phyloP scores from a whole-genome alignment of 1,140 invertebrate genomes.

The Trichonephila clavipes region DNA sequence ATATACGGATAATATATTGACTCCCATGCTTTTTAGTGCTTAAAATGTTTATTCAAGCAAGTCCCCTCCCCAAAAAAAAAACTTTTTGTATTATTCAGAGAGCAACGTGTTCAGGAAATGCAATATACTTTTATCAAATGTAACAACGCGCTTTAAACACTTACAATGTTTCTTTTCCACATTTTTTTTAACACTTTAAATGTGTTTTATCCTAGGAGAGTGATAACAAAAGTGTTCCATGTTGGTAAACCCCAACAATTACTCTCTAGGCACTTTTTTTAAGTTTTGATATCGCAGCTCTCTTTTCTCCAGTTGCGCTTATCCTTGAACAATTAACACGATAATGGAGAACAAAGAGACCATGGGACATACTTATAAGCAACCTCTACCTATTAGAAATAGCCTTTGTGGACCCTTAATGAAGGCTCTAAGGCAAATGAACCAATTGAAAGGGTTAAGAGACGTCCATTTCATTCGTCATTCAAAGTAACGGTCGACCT shows the following conservation, averaged over 20 bases:
- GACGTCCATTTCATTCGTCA: constrained; percentile 2
- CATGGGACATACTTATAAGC: background rate
- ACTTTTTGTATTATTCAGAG: too few species aligned
- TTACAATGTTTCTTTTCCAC: background rate
- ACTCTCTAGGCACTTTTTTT: background rate
- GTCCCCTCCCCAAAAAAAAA: too few species aligned
- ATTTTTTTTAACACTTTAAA: background rate
- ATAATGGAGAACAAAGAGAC: background rate
- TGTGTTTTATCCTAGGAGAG: background rate
- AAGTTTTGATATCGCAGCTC: background rate
- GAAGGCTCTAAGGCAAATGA: background rate
- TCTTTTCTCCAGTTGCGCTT: background rate
- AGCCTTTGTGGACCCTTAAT: background rate
- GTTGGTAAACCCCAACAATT: background rate
- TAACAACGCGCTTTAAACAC: background rate
- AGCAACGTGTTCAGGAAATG: background rate
- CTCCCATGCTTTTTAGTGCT: background rate
- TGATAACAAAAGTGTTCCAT: background rate
- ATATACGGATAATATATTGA: background rate
- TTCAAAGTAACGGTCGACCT: background rate
- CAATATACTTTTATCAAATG: background rate
- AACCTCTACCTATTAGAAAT: constrained; percentile 2
- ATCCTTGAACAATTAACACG: constrained; percentile 8
- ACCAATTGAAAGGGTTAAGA: constrained; percentile 34
- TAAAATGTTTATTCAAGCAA: background rate